These are phyloP conservation scores for Gallirallus australis DNA, from an alignment of 2,797 vertebrate species.

Conservation along the genomic window DNA sequence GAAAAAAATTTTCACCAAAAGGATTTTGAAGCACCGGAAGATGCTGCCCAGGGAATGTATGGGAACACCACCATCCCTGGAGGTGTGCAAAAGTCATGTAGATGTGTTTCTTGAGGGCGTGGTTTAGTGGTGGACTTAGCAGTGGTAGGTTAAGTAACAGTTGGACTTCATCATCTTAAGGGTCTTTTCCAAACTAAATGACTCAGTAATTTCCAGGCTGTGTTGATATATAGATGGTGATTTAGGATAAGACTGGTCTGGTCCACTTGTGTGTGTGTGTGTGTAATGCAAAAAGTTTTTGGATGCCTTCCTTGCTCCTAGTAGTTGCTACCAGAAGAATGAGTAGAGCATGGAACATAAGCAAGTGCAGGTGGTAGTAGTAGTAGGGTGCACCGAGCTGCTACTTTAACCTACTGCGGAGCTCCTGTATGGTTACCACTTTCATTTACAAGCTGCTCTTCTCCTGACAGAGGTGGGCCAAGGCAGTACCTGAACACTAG, in stretches of 20 bases:
- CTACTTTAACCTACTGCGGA: neutral
- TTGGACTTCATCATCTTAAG: neutral
- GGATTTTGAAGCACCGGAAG: neutral
- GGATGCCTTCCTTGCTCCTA: neutral
- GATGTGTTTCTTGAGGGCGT: neutral
- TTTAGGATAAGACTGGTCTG: neutral
- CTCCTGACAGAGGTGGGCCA: neutral
- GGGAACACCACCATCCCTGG: neutral
- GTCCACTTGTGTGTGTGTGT: neutral
- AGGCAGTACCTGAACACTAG: rapidly evolving
- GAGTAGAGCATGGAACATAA: neutral
- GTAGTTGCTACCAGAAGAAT: neutral
- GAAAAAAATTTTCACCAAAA: neutral
- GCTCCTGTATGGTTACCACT: neutral
- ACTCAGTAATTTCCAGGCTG: neutral
- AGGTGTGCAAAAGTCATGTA: neutral
- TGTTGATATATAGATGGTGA: neutral
- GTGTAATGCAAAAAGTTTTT: neutral
- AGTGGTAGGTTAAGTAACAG: neutral
- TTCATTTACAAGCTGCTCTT: neutral
- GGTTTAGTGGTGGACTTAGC: neutral
- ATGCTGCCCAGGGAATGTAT: neutral
- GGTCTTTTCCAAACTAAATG: neutral
- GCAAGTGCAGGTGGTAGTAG: neutral
- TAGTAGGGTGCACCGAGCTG: neutral